Evolutionary conservation across 2,113 vertebrate genomes (phyloP), one percentile per base, ranked within the genome.

Genomic region (Asarcornis scutulata): DNA sequence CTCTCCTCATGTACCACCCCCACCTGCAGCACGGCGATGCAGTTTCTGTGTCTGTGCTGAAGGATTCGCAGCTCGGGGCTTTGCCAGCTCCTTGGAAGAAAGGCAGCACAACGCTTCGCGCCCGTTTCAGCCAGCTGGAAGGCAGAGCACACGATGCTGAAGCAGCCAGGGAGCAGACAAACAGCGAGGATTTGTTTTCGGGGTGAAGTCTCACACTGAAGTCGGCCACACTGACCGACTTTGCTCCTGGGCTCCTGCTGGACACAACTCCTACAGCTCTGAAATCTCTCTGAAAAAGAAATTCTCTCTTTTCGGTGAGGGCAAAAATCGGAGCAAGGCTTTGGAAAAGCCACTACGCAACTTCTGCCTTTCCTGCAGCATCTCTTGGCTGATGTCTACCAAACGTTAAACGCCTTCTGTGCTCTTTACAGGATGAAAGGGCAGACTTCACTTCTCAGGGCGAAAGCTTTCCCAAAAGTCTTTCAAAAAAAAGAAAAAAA

Each of bases 21-120:
- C 42, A 50, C 17, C 12, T 8, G 60, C 73, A 71, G 80, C 42
- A 27, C 58, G 9, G 55, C 3, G 15, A 89, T 29, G 14, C 68
- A 32, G 29, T 13, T 55, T 38, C 56, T 17, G 36, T 0, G 0
- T 63, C 11, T 26, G 38, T 16, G 36, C 10, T 0, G 1, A 4
- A 68, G 77, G 13, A 27, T 32, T 23, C 23, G 13, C 0, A 2
- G 40, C 84, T 60, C 77, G 7, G 25, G 20, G 46, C n/a, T 25
- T 6, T 52, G n/a, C n/a, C 44, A 53, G 44, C 46, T 27, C 36
- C 56, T 2, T 1, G 36, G 52, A 21, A 80, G 56, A 31, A 63
- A 76, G n/a, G 75, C 66, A 64, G 34, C 4, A 80, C 75, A 79
- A n/a, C 2, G 18, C 29, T 71, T 17, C 0, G 4, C 5, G 3